phyloP scores from a whole-genome alignment of 1,140 invertebrate species.

The Musca vetustissima region DNA sequence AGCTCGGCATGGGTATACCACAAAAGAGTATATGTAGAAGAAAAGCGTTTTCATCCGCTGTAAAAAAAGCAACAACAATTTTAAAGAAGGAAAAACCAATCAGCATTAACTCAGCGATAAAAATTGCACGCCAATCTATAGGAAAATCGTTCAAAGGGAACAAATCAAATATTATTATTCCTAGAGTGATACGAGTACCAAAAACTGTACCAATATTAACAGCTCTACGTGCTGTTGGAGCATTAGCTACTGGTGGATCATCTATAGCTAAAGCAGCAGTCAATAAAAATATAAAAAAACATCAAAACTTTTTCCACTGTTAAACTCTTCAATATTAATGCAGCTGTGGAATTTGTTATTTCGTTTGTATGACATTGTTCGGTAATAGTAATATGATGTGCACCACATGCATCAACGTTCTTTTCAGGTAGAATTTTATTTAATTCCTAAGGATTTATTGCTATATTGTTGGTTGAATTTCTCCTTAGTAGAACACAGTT shows the following conservation, averaged over 20 bases:
- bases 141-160: conserved; percentile 29
- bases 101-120: conserved; percentile 22
- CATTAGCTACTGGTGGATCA: conserved; percentile 32
- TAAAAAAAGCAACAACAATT: not conserved
- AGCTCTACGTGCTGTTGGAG: conserved; percentile 40
- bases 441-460: too few species aligned
- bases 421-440: too few species aligned
- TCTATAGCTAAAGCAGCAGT: conserved; percentile 35
- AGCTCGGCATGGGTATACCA: conserved; percentile 21
- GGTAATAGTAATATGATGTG: too few species aligned
- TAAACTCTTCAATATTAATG: too few species aligned
- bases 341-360: too few species aligned
- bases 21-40: not conserved
- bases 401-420: too few species aligned
- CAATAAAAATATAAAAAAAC: too few species aligned
- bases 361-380: too few species aligned
- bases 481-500: too few species aligned
- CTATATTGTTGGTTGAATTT: too few species aligned
- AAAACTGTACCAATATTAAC: conserved; percentile 54
- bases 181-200: conserved; percentile 45
- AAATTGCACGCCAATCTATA: conserved; percentile 25
- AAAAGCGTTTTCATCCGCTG: not conserved
- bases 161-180: conserved; percentile 30
- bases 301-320: too few species aligned
- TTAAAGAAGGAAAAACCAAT: conserved; percentile 17